Evolutionary conservation across 2,888 invertebrate genomes (phyloP).

Genomic region (Galerucella calmariensis): DNA sequence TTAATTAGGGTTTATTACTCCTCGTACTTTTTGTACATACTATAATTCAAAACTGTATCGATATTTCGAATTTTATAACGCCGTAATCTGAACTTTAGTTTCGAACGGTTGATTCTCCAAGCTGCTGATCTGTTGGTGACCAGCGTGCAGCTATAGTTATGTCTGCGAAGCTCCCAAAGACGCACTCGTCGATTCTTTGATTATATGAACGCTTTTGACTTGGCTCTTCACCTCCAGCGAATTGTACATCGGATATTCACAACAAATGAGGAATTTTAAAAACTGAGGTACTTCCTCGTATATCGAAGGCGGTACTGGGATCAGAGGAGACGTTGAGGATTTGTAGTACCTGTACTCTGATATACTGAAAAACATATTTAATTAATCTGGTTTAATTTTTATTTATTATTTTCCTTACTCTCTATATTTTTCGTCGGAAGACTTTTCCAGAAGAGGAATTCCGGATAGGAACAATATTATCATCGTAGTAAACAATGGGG

Average conservation of each 20-base stretch:
- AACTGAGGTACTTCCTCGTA: slow-evolving; percentile 88
- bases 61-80: slow-evolving; percentile 41
- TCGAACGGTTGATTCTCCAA: slow-evolving; percentile 39
- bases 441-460: slow-evolving; percentile 87
- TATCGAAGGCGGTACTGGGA: slow-evolving; percentile 87
- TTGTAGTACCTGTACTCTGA: slow-evolving; percentile 90
- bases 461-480: slow-evolving; percentile 92
- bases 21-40: too few relatives aligned
- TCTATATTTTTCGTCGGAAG: slow-evolving; percentile 88
- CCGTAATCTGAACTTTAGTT: slow-evolving; percentile 51
- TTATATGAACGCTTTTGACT: slow-evolving; percentile 66
- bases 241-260: slow-evolving; percentile 90
- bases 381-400: neutral
- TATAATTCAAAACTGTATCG: too few relatives aligned
- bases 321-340: slow-evolving; percentile 86
- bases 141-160: slow-evolving; percentile 73
- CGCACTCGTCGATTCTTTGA: slow-evolving; percentile 78
- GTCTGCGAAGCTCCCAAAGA: slow-evolving; percentile 77
- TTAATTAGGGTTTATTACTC: too few relatives aligned
- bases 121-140: slow-evolving; percentile 51
- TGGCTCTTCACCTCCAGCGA: slow-evolving; percentile 73
- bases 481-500: slow-evolving; percentile 86
- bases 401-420: slow-evolving; percentile 70
- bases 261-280: slow-evolving; percentile 85
- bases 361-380: slow-evolving; percentile 69